These are phyloP conservation scores for Hypsibius dujardini DNA, from an alignment of 1,140 invertebrate species.

Conservation along the genomic window DNA sequence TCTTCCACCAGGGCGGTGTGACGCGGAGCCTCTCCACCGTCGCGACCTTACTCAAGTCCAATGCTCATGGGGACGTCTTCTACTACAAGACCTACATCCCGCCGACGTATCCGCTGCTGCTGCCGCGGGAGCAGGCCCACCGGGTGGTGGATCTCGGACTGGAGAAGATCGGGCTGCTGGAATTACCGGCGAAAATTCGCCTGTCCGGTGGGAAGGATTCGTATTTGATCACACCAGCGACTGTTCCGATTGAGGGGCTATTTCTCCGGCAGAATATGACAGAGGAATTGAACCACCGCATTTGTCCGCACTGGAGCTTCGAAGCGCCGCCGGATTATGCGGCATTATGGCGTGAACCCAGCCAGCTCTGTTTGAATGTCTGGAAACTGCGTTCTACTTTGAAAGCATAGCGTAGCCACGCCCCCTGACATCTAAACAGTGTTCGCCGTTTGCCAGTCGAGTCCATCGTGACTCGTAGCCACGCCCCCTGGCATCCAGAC, in stretches of 20 bases:
- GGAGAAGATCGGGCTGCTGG: not conserved
- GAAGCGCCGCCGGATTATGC: not conserved
- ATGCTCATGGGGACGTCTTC: conserved; percentile 47
- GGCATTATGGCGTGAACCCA: not conserved
- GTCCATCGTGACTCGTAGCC: no score
- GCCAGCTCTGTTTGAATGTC: not conserved
- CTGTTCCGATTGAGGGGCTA: not conserved
- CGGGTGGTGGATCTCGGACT: not conserved
- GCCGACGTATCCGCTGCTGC: conserved; percentile 54
- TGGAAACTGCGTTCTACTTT: no score
- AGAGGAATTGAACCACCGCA: not conserved
- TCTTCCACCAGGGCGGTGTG: conserved; percentile 66
- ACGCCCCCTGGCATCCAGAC: no score
- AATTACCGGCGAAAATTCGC: not conserved
- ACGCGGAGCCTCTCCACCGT: conserved; percentile 47
- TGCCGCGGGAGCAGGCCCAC: conserved; percentile 31
- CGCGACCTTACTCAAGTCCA: conserved; percentile 36
- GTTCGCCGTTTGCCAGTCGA: no score
- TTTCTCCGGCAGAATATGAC: not conserved
- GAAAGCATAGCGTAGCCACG: no score
- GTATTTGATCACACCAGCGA: not conserved
- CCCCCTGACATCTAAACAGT: no score
- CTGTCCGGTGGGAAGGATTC: not conserved
- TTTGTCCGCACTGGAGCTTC: conserved; percentile 13
- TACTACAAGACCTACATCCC: conserved; percentile 67